A percentile compares a stretch with the other conserved stretches of the same genome.
Conservation (phyloP, 2,113 vertebrate genomes). For the Sapayoa aenigma region DNA sequence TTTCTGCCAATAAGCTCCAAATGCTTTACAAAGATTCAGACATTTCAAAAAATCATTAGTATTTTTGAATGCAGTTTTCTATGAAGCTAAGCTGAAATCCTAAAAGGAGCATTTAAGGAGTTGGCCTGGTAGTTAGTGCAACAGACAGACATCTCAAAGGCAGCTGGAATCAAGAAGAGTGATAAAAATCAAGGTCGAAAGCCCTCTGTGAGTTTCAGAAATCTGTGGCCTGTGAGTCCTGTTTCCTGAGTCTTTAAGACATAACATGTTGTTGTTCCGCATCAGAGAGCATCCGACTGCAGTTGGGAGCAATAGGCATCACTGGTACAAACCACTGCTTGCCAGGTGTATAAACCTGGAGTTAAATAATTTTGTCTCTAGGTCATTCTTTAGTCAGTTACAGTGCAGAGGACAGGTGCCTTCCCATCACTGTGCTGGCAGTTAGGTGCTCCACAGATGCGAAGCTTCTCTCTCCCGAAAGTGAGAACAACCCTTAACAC, state of each 20-base stretch:
- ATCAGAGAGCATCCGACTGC: neutral
- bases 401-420: neutral
- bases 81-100: neutral
- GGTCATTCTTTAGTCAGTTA: neutral
- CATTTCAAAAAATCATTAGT: neutral
- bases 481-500: neutral
- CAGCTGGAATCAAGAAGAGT: neutral
- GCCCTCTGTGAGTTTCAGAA: neutral
- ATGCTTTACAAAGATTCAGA: neutral
- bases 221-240: neutral
- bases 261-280: neutral
- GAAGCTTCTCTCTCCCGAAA: neutral
- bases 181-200: neutral
- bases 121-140: neutral
- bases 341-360: neutral
- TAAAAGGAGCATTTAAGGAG: neutral
- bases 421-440: neutral
- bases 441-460: neutral
- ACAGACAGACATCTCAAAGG: neutral
- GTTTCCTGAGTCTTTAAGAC: neutral
- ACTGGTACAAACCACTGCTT: neutral
- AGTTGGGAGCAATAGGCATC: neutral
- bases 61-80: neutral
- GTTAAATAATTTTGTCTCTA: neutral
- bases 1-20: slow-evolving; percentile 13